Evolutionary conservation across 2,797 vertebrate genomes (phyloP).

Genomic region (Sebastes dallii): DNA sequence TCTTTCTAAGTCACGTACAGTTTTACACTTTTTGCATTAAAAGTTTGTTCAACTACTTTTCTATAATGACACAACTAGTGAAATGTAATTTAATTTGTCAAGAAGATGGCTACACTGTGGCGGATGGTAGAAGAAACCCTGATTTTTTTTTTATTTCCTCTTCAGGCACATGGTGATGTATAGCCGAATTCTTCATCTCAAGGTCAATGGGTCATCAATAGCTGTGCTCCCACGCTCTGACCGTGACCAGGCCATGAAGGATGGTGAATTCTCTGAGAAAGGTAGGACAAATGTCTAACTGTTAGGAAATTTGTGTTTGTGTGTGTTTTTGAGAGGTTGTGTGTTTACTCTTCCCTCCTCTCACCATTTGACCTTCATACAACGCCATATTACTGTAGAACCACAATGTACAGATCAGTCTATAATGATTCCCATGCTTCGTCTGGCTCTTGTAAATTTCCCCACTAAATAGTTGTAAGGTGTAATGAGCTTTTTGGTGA

Average conservation of each 20-base stretch:
- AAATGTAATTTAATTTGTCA: not conserved
- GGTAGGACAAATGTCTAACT: constrained; percentile 52
- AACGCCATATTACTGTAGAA: not conserved
- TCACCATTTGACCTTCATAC: not conserved
- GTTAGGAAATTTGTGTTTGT: not conserved
- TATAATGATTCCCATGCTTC: not conserved
- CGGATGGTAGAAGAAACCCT: not conserved
- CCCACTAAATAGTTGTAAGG: not conserved
- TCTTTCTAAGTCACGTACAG: not conserved
- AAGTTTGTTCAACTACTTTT: not conserved
- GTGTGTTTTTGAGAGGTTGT: not conserved
- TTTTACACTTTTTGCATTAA: not conserved
- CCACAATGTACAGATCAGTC: not conserved
- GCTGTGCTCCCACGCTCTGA: constrained; percentile 16
- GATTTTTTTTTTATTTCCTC: not conserved
- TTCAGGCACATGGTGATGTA: constrained; percentile 62
- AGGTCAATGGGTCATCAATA: constrained; percentile 39
- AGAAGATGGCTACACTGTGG: not conserved
- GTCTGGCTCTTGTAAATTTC: not conserved
- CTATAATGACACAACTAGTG: not conserved
- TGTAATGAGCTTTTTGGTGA: not conserved
- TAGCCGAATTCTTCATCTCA: constrained; percentile 29
- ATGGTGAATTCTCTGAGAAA: constrained; percentile 69
- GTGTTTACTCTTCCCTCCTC: not conserved
- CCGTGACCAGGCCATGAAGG: constrained; percentile 56